Base-by-base conservation (phyloP, 2,888 invertebrate species). In the Rhopalosiphum nymphaeae region DNA sequence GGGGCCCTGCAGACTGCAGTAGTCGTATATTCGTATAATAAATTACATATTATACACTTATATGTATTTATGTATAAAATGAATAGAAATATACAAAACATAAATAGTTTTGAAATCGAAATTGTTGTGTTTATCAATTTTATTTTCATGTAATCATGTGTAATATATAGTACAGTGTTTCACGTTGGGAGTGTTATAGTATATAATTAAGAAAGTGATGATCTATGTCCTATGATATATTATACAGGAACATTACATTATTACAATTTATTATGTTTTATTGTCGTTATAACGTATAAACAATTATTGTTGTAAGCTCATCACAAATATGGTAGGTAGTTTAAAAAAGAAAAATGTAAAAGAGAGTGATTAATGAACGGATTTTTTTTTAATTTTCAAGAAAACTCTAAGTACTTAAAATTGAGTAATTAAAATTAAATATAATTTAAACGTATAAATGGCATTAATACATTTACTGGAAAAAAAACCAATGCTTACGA, bases 31-130 rank as follows among this genome's bases (percentile, higher is more conserved):
- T 78, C 21, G 36, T 46, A 46, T 91, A 49, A 91, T 78, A 91
- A 91, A 91, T 91, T 91, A 36, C 46, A 89, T 44, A 89, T 57
- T 57, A 57, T 78, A 36, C 21, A 36, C 36, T 36, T 42, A 78
- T n/a, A n/a, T 78, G 36, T 78, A 78, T 78, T 13, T n/a, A 56
- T 10, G 36, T 36, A 11, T 0, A 44, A 44, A 11, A 57, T 1
- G 10, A 42, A 44, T 78, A 11, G 26, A 49, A 36, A 36, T 4
- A 36, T 3, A 26, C 89, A 26, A 49, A 91, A 49, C 42, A 46
- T 16, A 90, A n/a, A 67, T 36, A 26, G 36, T 78, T 91, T n/a
- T 44, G 21, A 67, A 90, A 67, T 90, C 36, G 44, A 90, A 67
- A 90, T 67, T 36, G n/a, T 89, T 4, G 36, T 16, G 16, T 25